Evolutionary conservation across 2,888 invertebrate species (phyloP).

Genomic region (Cheilosia soror): DNA sequence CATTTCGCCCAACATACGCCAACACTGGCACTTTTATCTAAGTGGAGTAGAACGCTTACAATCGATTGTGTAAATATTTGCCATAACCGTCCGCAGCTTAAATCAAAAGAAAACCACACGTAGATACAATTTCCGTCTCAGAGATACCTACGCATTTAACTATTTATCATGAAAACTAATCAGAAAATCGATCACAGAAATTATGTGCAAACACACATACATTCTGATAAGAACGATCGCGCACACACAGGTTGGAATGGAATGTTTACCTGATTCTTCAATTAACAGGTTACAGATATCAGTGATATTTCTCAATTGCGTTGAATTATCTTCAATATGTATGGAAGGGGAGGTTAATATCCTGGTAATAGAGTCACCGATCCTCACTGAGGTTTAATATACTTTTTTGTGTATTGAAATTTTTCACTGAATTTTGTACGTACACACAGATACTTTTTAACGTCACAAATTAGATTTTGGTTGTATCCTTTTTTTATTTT

Average conservation of each 20-base stretch:
- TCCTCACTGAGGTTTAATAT: slow-evolving; percentile 17
- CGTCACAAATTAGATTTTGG: slow-evolving; percentile 5
- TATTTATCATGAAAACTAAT: slow-evolving; percentile 55
- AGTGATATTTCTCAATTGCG: slow-evolving; percentile 47
- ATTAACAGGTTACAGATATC: slow-evolving; percentile 69
- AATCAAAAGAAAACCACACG: slow-evolving; percentile 24
- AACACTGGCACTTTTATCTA: slow-evolving; percentile 47
- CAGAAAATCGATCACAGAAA: slow-evolving; percentile 52
- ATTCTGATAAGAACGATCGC: slow-evolving; percentile 67
- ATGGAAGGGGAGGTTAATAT: slow-evolving; percentile 37
- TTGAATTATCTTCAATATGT: slow-evolving; percentile 42
- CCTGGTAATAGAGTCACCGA: slow-evolving; percentile 51
- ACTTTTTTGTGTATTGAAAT: neutral
- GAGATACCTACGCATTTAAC: slow-evolving; percentile 43
- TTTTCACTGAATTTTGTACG: slow-evolving; percentile 5
- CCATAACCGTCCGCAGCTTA: neutral
- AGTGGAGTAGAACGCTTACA: slow-evolving; percentile 64
- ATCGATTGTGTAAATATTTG: slow-evolving; percentile 68
- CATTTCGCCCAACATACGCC: neutral
- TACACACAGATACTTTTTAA: neutral
- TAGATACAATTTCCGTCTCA: slow-evolving; percentile 11
- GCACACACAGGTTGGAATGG: slow-evolving; percentile 39
- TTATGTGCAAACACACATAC: slow-evolving; percentile 64
- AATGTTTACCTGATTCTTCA: slow-evolving; percentile 72
- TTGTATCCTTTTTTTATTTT: slow-evolving; percentile 17